Evolutionary conservation across 2,797 vertebrate genomes (phyloP).

Genomic region (Manis javanica): DNA sequence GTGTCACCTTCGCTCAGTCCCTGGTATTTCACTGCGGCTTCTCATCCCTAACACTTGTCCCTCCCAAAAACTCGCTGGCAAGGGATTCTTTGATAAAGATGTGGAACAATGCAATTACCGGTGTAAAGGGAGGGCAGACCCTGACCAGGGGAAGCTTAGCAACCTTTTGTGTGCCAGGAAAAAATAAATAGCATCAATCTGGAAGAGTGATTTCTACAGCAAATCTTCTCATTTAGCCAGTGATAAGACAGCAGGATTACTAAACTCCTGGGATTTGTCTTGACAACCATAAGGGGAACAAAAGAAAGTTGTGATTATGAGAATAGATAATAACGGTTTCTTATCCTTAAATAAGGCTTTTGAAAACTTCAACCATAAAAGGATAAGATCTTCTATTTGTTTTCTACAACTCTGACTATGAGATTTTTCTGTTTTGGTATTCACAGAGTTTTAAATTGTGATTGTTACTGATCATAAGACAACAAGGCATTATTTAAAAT

Average conservation of each 20-base stretch:
- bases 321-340: conserved; percentile 15
- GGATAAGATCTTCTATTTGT: neutral
- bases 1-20: conserved; percentile 85
- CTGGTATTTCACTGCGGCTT: conserved; percentile 86
- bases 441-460: neutral
- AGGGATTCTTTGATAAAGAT: conserved; percentile 84
- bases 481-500: neutral
- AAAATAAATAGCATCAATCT: conserved; percentile 88
- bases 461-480: neutral
- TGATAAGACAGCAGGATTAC: conserved; percentile 82
- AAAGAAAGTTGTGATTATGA: neutral
- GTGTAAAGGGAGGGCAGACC: conserved; percentile 78
- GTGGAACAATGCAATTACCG: conserved; percentile 85
- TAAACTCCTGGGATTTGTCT: conserved; percentile 78
- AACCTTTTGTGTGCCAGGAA: conserved; percentile 87
- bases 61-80: conserved; percentile 84
- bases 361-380: neutral
- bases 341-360: neutral
- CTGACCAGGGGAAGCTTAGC: conserved; percentile 87
- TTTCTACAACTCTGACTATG: neutral
- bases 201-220: conserved; percentile 72
- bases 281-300: neutral
- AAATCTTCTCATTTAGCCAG: conserved; percentile 73
- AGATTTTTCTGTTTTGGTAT: neutral
- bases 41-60: conserved; percentile 85